Base-by-base conservation (phyloP, 1,140 invertebrate genomes). In the Eciton burchellii region DNA sequence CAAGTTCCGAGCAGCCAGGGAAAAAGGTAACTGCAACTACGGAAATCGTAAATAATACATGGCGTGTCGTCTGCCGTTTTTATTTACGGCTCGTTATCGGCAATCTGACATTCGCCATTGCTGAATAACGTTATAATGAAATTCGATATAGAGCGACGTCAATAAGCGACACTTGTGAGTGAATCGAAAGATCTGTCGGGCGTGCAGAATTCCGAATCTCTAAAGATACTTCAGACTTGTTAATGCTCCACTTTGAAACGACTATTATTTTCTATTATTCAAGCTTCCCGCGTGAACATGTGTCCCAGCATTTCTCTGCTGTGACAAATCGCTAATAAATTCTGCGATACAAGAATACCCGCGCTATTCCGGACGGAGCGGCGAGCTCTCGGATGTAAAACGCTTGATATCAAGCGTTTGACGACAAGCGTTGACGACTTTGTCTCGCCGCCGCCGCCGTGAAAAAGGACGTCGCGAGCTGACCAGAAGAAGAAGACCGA, bases 61-160 rank as follows among this genome's bases (percentile, higher is more conserved):
- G 35, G 49, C n/a, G 63, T 65, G 65, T 72, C 52, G 73, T 65
- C 66, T 57, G 82, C 29, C 45, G n/a, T n/a, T 68, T 85, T 79
- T 79, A 84, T 85, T 79, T 59, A 60, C 26, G 45, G 41, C 41
- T 41, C 14, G 52, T 43, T 81, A 56, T 63, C 49, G 74, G 68
- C 74, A 68, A 68, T 68, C 49, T 70, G 49, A 79, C 49, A 56
- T 56, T 79, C 68, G 52, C 63, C 59, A 0, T 21, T 54, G n/a
- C 52, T 21, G n/a, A 9, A 24, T 4, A 24, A 41, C 60, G 21
- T 74, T 52, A 41, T 65, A 65, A 4, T 29, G 19, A 76, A 76
- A 4, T 63, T 19, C 6, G 19, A 56, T 4, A 6, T 21, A 16
- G 21, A 68, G 9, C 21, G 43, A 19, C 24, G 26, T 49, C 41